These are phyloP conservation scores for Sympetrum striolatum DNA, from an alignment of 2,888 invertebrate genomes.

Conservation along the genomic window DNA sequence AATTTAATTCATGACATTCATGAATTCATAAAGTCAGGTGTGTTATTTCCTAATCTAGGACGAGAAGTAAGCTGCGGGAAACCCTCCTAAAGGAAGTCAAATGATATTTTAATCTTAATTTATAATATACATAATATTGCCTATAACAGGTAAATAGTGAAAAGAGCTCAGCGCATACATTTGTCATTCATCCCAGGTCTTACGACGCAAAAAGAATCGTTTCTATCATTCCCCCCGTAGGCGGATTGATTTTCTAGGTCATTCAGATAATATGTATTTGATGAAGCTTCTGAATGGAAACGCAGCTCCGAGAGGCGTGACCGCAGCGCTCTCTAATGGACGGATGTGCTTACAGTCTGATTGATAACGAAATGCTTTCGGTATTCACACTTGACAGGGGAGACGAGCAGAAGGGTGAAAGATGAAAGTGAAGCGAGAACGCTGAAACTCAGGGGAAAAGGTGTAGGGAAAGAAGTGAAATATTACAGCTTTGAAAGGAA, in stretches of 20 bases:
- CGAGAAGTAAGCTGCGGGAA: no score
- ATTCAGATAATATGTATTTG: neutral
- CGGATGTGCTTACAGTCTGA: neutral
- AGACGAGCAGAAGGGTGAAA: neutral
- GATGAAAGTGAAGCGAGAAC: neutral
- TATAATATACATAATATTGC: no score
- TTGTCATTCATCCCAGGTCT: no score
- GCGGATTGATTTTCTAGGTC: neutral
- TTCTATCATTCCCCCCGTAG: neutral
- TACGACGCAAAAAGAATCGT: no score
- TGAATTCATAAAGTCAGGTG: no score
- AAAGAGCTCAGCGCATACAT: no score
- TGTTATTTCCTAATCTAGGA: no score
- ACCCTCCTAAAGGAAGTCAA: no score
- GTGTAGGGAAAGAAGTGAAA: neutral
- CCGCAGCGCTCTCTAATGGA: neutral
- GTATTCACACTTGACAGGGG: neutral
- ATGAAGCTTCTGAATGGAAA: neutral
- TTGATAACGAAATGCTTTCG: neutral
- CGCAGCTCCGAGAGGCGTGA: neutral
- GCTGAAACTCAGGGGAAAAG: neutral
- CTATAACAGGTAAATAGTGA: no score
- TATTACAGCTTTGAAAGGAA: neutral
- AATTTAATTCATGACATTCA: no score
- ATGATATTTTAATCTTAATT: no score